A percentile compares a stretch with the other conserved stretches of the same genome.
Conservation (phyloP, 2,888 invertebrate species). For the Cartodere bifasciata region DNA sequence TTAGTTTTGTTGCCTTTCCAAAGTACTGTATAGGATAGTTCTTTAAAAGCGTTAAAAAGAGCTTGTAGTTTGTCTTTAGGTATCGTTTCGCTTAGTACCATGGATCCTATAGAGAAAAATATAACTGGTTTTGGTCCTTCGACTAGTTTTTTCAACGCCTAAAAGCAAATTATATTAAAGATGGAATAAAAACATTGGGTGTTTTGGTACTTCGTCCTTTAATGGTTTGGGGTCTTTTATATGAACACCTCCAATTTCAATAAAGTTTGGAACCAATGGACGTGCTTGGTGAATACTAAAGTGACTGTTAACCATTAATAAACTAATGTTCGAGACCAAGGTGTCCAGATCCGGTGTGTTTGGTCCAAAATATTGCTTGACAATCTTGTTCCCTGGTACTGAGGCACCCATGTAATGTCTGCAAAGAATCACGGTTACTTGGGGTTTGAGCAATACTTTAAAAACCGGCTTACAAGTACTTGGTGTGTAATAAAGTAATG, state of each 20-base stretch:
- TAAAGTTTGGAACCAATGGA: conserved; percentile 38
- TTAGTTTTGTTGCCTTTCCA: conserved; percentile 39
- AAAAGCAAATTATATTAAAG: too few species aligned
- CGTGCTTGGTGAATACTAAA: conserved; percentile 41
- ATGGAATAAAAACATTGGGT: too few species aligned
- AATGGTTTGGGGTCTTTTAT: conserved; percentile 31
- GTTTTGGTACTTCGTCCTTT: too few species aligned
- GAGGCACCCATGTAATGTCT: too few species aligned
- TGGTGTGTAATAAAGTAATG: conserved; percentile 14
- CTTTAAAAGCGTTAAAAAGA: conserved; percentile 38
- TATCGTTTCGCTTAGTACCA: conserved; percentile 42
- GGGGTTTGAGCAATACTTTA: too few species aligned
- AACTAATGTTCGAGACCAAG: conserved; percentile 38
- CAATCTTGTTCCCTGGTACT: conserved; percentile 31
- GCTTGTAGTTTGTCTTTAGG: conserved; percentile 34
- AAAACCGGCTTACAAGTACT: conserved; percentile 10
- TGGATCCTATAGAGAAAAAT: conserved; percentile 47
- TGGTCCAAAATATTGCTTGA: conserved; percentile 38
- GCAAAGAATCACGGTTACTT: too few species aligned
- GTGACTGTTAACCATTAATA: conserved; percentile 41
- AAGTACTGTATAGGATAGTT: conserved; percentile 39
- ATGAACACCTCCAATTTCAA: conserved; percentile 43
- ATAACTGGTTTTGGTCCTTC: conserved; percentile 25
- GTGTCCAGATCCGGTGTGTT: conserved; percentile 32
- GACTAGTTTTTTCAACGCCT: too few species aligned